phyloP scores from a whole-genome alignment of 2,113 vertebrate species.

The Buteo buteo region DNA sequence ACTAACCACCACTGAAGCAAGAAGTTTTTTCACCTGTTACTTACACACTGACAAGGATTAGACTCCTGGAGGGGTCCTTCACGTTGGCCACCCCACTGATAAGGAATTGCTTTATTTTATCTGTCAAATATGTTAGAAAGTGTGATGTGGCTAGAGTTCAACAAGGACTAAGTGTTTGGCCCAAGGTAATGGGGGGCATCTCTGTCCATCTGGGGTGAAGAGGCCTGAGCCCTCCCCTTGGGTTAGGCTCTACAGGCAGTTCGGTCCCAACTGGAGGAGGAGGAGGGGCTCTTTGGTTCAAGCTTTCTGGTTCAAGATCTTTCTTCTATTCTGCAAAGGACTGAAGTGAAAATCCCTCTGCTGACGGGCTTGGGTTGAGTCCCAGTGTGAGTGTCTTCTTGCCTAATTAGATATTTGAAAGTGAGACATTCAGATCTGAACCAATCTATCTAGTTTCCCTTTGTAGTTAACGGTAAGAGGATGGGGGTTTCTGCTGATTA shows the following conservation, averaged over 20 bases:
- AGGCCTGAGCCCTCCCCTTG: not conserved
- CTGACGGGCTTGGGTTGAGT: not conserved
- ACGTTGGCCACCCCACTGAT: not conserved
- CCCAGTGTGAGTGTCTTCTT: not conserved
- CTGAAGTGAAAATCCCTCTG: not conserved
- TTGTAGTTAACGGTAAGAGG: not conserved
- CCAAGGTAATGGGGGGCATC: not conserved
- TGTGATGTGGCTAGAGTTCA: not conserved
- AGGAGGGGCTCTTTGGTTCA: not conserved
- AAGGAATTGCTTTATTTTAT: not conserved
- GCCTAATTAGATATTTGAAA: slow-evolving; percentile 6
- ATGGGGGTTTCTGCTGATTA: not conserved
- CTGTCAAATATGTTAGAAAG: not conserved
- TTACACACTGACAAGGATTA: not conserved
- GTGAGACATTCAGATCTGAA: not conserved
- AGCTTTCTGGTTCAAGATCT: not conserved
- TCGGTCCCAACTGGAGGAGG: not conserved
- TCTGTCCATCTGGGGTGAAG: not conserved
- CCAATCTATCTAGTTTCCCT: not conserved
- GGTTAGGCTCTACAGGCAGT: not conserved
- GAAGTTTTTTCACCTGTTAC: not conserved
- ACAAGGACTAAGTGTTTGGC: not conserved
- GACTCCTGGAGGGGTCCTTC: not conserved
- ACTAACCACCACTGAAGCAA: not conserved
- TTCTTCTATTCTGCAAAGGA: not conserved